Base-by-base conservation (phyloP, 2,797 vertebrate species). In the Propithecus perrieri region DNA sequence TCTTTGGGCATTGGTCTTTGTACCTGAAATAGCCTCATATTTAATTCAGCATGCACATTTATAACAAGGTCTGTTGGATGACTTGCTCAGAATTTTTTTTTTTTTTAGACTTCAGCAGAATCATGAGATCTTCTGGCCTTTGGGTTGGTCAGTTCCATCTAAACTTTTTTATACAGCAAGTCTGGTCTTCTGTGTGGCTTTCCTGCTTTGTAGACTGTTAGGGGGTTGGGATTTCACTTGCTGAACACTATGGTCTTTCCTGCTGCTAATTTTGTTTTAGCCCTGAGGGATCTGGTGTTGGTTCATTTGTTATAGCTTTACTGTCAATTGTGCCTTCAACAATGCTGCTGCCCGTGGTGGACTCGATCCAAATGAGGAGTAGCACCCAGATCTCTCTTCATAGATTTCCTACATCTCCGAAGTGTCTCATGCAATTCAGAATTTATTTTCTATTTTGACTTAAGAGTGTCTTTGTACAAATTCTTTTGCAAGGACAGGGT, bases 1-100 rank as follows among this genome's bases (percentile, higher is more conserved):
- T 53, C 63, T 93, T 24, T 69, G 93, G 78, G 85, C 35, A 50
- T 89, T 28, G 24, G 35, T 46, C 35, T 86, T 96, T 92, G 7
- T 74, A 96, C 63, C 81, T 53, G 93, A 97, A 97, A 94, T 75
- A 72, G 61, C 63, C 0, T 94, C 91, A 92, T 93, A 93, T 95
- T 97, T 97, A 93, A 96, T 94, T 95, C 80, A 96, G 4, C 55
- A n/a, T 53, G 26, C 74, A 38, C 30, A 35, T 91, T 67, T 75
- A 26, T 26, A 91, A 87, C 17, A 91, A 38, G 57, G 57, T 71
- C 86, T 59, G 72, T 72, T 88, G 86, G 80, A 85, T 88, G 78
- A 69, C 57, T 92, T n/a, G 12, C 18, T 72, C 33, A 53, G 74
- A 79, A 38, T 59, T 59, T 59, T 57, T 80, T 78, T 59, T 43